phyloP scores from a whole-genome alignment of 2,797 vertebrate genomes.

The Muscicapa striata region DNA sequence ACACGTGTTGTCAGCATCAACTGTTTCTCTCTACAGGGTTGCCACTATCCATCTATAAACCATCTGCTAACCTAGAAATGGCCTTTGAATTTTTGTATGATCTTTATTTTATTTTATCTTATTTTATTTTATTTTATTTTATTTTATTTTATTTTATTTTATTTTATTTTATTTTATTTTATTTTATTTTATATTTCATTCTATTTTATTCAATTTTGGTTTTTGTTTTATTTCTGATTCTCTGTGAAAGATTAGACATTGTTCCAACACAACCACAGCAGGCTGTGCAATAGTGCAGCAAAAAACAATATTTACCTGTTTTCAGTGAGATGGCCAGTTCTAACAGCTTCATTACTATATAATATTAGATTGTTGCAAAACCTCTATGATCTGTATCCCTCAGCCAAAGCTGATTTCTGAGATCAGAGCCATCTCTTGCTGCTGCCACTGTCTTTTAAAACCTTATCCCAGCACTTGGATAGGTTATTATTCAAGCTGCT shows the following conservation, averaged over 20 bases:
- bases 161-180: background rate
- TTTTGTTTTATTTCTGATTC: background rate
- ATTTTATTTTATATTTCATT: background rate
- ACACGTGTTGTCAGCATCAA: slow-evolving; percentile 19
- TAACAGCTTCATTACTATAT: background rate
- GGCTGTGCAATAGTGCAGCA: background rate
- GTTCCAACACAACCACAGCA: background rate
- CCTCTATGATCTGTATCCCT: background rate
- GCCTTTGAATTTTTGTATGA: background rate
- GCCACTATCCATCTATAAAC: background rate
- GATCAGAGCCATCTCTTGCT: background rate
- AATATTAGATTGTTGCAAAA: background rate
- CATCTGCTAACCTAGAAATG: background rate
- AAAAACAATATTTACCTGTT: background rate
- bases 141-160: no score
- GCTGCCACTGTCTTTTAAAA: background rate
- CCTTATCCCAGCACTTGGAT: background rate
- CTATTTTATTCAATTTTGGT: background rate
- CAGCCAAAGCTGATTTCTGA: background rate
- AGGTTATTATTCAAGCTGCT: background rate
- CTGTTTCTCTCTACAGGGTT: slow-evolving; percentile 13
- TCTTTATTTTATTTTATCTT: background rate
- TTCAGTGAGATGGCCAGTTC: background rate
- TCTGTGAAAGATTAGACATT: background rate
- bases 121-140: background rate